A percentile compares a stretch with the other conserved stretches of the same genome.
Conservation (phyloP, 1,140 invertebrate species). For the Drosophila aff. region DNA sequence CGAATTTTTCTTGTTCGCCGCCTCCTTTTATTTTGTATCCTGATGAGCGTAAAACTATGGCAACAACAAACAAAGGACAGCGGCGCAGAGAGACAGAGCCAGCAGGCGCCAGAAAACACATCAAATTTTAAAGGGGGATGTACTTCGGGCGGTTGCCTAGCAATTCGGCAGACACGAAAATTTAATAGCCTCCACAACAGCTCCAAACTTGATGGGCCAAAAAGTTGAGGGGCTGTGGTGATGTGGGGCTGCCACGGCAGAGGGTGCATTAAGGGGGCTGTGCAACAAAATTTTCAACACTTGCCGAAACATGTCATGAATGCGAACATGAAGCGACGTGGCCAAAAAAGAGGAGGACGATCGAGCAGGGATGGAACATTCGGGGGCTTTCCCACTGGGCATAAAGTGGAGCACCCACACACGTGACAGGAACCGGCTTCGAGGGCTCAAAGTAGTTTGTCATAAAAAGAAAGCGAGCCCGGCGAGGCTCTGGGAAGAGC, state of each 20-base stretch:
- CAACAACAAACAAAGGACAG: constrained; percentile 44
- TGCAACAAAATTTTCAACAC: constrained; percentile 71
- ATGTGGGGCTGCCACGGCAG: background rate
- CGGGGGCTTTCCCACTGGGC: constrained; percentile 16
- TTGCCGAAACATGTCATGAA: constrained; percentile 70
- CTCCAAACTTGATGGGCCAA: constrained; percentile 49
- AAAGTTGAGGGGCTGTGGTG: constrained; percentile 28
- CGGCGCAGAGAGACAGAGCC: background rate
- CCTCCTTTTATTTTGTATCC: constrained; percentile 42
- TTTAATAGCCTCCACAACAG: constrained; percentile 68
- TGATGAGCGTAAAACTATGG: constrained; percentile 58
- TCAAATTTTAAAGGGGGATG: constrained; percentile 57
- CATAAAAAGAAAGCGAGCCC: constrained; percentile 23
- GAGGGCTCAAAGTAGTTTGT: constrained; percentile 48
- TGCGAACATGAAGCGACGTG: constrained; percentile 56
- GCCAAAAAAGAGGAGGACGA: constrained; percentile 33
- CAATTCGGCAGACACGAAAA: constrained; percentile 62
- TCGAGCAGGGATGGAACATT: background rate
- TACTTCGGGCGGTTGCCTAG: constrained; percentile 26
- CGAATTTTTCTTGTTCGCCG: constrained; percentile 26
- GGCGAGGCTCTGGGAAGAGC: background rate
- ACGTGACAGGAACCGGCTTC: constrained; percentile 44
- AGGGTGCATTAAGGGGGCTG: constrained; percentile 24
- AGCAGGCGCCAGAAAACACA: constrained; percentile 68
- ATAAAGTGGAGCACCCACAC: constrained; percentile 41